Evolutionary conservation across 2,113 vertebrate genomes (phyloP).

Genomic region (Bos javanicus): DNA sequence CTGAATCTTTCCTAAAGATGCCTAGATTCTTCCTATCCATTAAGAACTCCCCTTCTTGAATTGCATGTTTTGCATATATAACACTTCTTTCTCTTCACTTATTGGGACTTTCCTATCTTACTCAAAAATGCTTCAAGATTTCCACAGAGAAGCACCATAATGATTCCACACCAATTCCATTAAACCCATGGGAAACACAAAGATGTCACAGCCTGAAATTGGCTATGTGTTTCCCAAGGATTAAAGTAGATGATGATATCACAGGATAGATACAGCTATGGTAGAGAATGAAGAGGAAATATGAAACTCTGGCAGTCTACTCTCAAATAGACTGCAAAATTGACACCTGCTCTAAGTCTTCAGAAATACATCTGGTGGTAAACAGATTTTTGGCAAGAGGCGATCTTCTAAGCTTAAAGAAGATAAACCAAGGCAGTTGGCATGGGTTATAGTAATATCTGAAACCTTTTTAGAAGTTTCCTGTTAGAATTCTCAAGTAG

Average conservation of each 20-base stretch:
- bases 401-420: not conserved
- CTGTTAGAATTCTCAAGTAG: not conserved
- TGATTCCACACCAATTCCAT: not conserved
- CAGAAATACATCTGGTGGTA: not conserved
- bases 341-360: conserved; percentile 21
- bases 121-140: not conserved
- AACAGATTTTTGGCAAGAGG: not conserved
- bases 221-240: not conserved
- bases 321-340: not conserved
- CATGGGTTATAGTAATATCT: not conserved
- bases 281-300: not conserved
- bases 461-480: not conserved
- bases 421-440: not conserved
- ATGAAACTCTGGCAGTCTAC: not conserved
- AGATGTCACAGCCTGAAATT: not conserved
- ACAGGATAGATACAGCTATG: not conserved
- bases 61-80: not conserved
- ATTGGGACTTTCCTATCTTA: not conserved
- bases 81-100: not conserved
- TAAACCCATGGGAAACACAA: not conserved
- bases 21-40: not conserved
- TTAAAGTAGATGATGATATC: not conserved
- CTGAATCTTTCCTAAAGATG: not conserved
- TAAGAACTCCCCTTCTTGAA: not conserved
- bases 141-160: not conserved